These are phyloP conservation scores for Dryadula phaetusa DNA, from an alignment of 2,888 invertebrate genomes.

Conservation along the genomic window DNA sequence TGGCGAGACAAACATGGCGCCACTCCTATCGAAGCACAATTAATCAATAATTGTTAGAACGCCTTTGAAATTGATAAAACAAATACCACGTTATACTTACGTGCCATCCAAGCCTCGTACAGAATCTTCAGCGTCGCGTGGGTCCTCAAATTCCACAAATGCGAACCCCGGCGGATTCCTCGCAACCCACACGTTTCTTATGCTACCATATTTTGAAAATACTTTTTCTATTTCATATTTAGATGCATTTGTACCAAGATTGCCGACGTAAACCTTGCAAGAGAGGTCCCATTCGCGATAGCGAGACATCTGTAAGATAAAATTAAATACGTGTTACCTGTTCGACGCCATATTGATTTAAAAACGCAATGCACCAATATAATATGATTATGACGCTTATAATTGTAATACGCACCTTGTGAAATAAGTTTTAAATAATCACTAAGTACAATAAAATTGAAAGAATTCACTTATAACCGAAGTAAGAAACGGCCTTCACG, in stretches of 20 bases:
- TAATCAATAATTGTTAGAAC: slow-evolving; percentile 20
- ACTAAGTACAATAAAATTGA: slow-evolving; percentile 3
- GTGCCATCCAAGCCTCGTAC: slow-evolving; percentile 92
- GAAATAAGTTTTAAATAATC: not conserved
- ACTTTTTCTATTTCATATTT: slow-evolving; percentile 95
- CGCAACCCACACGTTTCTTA: slow-evolving; percentile 97
- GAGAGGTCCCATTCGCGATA: slow-evolving; percentile 92
- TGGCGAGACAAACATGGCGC: slow-evolving; percentile 45
- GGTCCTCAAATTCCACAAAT: slow-evolving; percentile 95
- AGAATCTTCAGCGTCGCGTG: slow-evolving; percentile 94
- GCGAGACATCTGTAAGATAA: slow-evolving; percentile 86
- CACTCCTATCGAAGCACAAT: not conserved
- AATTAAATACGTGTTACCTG: slow-evolving; percentile 20
- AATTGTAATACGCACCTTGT: slow-evolving; percentile 14
- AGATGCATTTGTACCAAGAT: slow-evolving; percentile 94
- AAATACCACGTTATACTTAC: slow-evolving; percentile 61
- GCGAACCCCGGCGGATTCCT: slow-evolving; percentile 96
- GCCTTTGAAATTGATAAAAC: not conserved
- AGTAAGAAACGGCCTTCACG: not conserved
- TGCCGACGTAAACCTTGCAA: slow-evolving; percentile 97
- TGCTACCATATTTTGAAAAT: slow-evolving; percentile 94
- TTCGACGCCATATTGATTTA: slow-evolving; percentile 48
- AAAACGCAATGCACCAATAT: slow-evolving; percentile 4
- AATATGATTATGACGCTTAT: not conserved
- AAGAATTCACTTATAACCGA: slow-evolving; percentile 2